Evolutionary conservation across 2,113 vertebrate genomes (phyloP), one percentile per base, ranked within the genome.

Genomic region (Columbina picui): DNA sequence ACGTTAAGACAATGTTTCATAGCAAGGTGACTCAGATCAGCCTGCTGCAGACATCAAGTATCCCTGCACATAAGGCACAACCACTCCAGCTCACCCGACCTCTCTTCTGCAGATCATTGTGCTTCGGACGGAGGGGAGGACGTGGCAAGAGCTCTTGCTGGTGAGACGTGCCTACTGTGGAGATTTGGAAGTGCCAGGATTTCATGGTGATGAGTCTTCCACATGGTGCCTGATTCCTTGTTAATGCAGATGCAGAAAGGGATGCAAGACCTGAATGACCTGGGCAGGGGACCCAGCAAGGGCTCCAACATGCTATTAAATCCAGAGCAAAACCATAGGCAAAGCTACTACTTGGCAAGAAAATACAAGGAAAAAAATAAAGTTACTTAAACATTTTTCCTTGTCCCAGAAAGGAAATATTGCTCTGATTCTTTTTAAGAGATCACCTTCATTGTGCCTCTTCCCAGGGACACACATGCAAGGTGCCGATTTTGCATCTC

Each of bases 51-150:
- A 94, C 84, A 86, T 64, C 0, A 13, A 93, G 77, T 39, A 87
- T 64, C 88, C 92, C 90, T 91, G 90, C 22, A 3, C 23, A 61
- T 96, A 97, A 97, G 96, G 96, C 96, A 96, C 96, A 2, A 57
- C 92, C 92, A 18, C 83, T 84, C 18, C 14, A 38, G 27, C 43
- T 71, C 30, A 21, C 88, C 80, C 1, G 0, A 71, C 64, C 79
- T 74, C 92, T 74, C 85, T 90, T 88, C 80, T 94, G 94, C 73
- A 63, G 90, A 64, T 41, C 57, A 21, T 2, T 94, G 96, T 96
- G 94, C 94, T 96, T 96, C 7, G 39, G 85, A 89, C 8, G 6
- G 92, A 96, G 88, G 64, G 0, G 9, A 92, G 80, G 57, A 81
- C 56, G 76, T 45, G 83, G 22, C 7, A 2, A 91, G 83, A 87